phyloP scores from a whole-genome alignment of 2,113 vertebrate species.

The Callipepla californica region DNA sequence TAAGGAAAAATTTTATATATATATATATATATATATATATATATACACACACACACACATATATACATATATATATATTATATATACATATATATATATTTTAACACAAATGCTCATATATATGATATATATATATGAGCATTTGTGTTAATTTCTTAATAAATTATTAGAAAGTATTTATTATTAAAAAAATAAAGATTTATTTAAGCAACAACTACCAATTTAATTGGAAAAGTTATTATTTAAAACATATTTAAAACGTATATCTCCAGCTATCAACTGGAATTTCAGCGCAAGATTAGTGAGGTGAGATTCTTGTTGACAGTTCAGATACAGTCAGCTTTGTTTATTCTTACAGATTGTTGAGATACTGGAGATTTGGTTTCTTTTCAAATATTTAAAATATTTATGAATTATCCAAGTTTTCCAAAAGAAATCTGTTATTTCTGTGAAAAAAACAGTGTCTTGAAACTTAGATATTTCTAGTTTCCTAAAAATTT shows the following conservation, averaged over 20 bases:
- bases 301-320: background rate
- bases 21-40: background rate
- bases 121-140: background rate
- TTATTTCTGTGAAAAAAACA: background rate
- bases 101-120: too few relatives aligned
- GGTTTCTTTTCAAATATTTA: background rate
- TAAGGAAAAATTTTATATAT: background rate
- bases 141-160: background rate
- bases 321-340: background rate
- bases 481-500: background rate
- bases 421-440: background rate
- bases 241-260: background rate
- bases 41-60: too few relatives aligned
- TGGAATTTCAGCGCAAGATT: background rate
- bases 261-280: background rate
- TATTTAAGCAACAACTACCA: background rate
- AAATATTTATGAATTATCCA: background rate
- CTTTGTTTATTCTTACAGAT: background rate
- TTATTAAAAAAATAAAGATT: background rate
- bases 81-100: background rate
- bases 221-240: background rate
- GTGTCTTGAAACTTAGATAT: background rate
- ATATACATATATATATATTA: background rate
- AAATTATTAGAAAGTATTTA: background rate
- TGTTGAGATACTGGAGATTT: background rate